These are phyloP conservation scores for Tauraco erythrolophus DNA, from an alignment of 2,113 vertebrate genomes.

Conservation along the genomic window DNA sequence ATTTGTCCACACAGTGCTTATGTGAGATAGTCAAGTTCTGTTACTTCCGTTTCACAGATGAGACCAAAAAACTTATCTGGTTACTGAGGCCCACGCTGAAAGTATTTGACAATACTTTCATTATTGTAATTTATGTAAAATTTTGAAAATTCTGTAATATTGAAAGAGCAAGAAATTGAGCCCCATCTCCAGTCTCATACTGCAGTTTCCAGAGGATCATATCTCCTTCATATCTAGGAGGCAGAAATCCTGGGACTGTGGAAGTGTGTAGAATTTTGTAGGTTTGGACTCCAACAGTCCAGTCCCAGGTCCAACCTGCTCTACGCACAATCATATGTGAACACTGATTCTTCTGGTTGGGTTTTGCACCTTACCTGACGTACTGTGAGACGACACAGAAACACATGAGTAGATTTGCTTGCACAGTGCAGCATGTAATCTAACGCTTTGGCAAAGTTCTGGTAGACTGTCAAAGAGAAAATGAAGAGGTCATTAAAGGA, in stretches of 20 bases:
- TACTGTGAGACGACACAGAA: not conserved
- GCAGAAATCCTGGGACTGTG: not conserved
- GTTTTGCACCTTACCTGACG: not conserved
- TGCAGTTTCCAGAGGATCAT: not conserved
- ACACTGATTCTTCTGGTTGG: not conserved
- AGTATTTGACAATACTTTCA: not conserved
- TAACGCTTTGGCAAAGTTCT: not conserved
- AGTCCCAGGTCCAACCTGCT: not conserved
- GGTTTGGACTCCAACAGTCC: not conserved
- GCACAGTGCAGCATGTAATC: not conserved
- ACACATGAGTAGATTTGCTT: fast-evolving
- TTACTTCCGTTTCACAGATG: not conserved
- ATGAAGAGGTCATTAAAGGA: not conserved
- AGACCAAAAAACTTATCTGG: not conserved
- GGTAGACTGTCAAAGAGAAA: not conserved
- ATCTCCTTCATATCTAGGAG: not conserved
- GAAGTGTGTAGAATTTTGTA: not conserved
- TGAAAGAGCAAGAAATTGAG: not conserved
- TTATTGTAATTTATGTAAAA: not conserved
- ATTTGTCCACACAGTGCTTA: not conserved
- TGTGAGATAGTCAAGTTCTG: not conserved
- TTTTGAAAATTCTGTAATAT: not conserved
- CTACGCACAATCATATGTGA: not conserved
- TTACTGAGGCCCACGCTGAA: not conserved
- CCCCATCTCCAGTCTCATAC: not conserved